Percentiles rank a stretch among this genome's conserved stretches.
phyloP scores from a whole-genome alignment of 2,113 vertebrate genomes.

The Merops nubicus region DNA sequence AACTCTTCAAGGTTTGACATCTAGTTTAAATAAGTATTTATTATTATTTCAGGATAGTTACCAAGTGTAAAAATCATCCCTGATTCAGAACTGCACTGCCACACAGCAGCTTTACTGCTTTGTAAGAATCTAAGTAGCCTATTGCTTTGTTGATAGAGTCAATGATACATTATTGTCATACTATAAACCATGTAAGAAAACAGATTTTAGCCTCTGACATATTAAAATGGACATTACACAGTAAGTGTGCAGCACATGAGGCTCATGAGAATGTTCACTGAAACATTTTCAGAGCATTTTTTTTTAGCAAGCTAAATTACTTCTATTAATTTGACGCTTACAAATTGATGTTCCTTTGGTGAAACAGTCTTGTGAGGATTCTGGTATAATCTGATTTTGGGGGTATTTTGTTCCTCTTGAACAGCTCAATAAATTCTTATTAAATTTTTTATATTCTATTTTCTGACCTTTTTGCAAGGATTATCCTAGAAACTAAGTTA shows the following conservation, averaged over 20 bases:
- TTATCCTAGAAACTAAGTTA: background rate
- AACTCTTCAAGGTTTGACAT: background rate
- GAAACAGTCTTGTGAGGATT: background rate
- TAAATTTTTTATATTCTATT: background rate
- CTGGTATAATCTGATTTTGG: background rate
- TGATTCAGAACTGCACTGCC: background rate
- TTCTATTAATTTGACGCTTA: background rate
- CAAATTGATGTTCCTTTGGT: background rate
- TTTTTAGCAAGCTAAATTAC: background rate
- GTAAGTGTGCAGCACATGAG: background rate
- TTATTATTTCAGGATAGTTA: background rate
- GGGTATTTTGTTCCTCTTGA: background rate
- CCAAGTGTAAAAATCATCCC: background rate
- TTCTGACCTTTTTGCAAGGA: background rate
- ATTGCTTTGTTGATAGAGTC: background rate
- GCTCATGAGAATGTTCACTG: background rate
- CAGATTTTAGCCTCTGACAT: background rate
- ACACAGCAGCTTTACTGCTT: background rate
- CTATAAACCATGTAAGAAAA: background rate
- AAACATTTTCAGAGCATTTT: background rate
- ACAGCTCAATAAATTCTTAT: background rate
- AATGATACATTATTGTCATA: too few species aligned
- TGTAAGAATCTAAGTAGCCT: accelerated
- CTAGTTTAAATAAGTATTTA: background rate
- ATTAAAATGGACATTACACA: background rate